phyloP scores from a whole-genome alignment of 2,888 invertebrate genomes.

The Ectemnius lituratus region DNA sequence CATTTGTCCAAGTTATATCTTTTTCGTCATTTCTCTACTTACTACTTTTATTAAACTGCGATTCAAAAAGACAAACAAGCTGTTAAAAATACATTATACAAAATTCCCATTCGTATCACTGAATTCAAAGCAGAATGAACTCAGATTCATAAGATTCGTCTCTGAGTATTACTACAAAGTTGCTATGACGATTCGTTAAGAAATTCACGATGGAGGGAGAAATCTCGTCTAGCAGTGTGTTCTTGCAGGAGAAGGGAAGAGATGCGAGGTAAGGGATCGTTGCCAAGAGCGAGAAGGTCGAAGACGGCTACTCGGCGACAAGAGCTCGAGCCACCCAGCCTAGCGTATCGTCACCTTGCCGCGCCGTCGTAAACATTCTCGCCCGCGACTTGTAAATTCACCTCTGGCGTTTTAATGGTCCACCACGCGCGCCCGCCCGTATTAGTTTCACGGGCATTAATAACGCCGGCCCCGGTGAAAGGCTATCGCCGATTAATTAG shows the following conservation, averaged over 20 bases:
- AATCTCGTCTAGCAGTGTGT: background rate
- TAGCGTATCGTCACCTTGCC: conserved; percentile 61
- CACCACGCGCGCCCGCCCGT: conserved; percentile 66
- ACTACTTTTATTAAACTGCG: no score
- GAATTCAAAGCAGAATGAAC: no score
- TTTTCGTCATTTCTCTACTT: no score
- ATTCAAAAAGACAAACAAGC: no score
- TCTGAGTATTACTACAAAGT: no score
- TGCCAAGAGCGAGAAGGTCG: conserved; percentile 49
- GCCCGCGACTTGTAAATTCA: conserved; percentile 71
- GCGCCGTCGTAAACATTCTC: conserved; percentile 73
- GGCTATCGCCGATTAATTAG: conserved; percentile 74
- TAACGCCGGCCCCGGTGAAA: conserved; percentile 70
- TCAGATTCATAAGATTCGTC: no score
- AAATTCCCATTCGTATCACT: no score
- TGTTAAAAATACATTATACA: no score
- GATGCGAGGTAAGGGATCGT: conserved; percentile 61
- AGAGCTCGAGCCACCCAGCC: conserved; percentile 53
- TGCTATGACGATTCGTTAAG: background rate
- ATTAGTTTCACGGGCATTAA: conserved; percentile 76
- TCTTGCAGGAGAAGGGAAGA: conserved; percentile 9
- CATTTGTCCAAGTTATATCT: no score
- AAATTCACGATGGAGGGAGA: background rate
- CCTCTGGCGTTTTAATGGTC: conserved; percentile 76
- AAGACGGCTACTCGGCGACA: background rate